phyloP scores from a whole-genome alignment of 2,113 vertebrate genomes.

The Notarius lentiginosus region DNA sequence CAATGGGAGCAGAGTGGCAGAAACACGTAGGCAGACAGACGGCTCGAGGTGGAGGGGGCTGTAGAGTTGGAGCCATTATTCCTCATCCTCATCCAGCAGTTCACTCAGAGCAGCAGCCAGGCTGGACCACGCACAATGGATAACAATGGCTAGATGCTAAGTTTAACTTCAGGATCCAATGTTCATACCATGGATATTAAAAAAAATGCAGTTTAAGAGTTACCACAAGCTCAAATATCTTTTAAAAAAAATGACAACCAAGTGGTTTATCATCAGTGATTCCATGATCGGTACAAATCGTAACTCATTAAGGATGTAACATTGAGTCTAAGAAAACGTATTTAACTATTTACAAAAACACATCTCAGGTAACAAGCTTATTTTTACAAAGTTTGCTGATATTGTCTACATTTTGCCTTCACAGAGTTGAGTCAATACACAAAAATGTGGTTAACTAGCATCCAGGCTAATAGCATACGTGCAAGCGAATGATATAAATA shows the following conservation, averaged over 20 bases:
- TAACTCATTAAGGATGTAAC: background rate
- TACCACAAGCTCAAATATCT: background rate
- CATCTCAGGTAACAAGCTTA: background rate
- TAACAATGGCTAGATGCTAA: background rate
- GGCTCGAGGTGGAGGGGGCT: constrained; percentile 55
- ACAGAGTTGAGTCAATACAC: background rate
- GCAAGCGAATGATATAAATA: background rate
- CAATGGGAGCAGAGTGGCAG: constrained; percentile 76
- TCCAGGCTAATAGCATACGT: background rate
- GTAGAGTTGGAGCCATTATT: constrained; percentile 38
- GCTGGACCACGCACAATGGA: constrained; percentile 11
- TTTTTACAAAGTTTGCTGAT: background rate
- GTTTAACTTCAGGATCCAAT: background rate
- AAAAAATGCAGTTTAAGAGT: background rate
- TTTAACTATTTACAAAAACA: background rate
- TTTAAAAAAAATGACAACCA: background rate
- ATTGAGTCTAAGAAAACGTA: background rate
- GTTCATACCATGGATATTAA: background rate
- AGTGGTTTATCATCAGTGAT: background rate
- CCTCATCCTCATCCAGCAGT: constrained; percentile 16
- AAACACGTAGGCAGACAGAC: constrained; percentile 74
- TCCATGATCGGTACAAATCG: background rate
- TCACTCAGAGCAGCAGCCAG: background rate
- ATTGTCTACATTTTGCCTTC: background rate
- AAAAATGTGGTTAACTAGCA: background rate